These are phyloP conservation scores for Acanthosepion lycidas DNA, from an alignment of 2,888 invertebrate genomes.

Conservation along the genomic window DNA sequence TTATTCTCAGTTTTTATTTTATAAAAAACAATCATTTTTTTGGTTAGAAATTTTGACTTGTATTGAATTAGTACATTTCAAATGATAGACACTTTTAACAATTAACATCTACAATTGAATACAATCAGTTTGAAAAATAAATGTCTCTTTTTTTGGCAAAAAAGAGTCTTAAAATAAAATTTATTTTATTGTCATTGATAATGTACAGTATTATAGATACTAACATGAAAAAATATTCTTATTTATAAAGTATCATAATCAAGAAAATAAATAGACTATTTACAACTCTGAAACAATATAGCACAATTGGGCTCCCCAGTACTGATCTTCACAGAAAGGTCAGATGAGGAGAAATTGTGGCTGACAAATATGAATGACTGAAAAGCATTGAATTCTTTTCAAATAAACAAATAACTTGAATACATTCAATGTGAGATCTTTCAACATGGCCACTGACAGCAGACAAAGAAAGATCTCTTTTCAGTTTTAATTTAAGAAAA, in stretches of 20 bases:
- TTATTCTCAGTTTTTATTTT: neutral
- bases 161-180: neutral
- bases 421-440: neutral
- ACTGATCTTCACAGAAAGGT: neutral
- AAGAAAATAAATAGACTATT: slow-evolving; percentile 33
- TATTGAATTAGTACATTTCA: neutral
- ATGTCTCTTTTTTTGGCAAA: neutral
- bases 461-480: neutral
- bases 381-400: neutral
- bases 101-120: neutral
- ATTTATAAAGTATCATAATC: neutral
- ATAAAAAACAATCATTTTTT: neutral
- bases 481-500: neutral
- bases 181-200: neutral
- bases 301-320: neutral
- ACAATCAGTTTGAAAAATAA: neutral
- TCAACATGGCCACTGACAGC: neutral
- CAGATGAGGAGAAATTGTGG: neutral
- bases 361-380: neutral
- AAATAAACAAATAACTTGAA: neutral
- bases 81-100: neutral
- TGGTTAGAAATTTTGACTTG: slow-evolving; percentile 4
- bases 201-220: neutral
- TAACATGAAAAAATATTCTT: neutral
- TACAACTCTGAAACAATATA: slow-evolving; percentile 33